phyloP scores from a whole-genome alignment of 2,888 invertebrate species.

The Liodrosophila aerea region DNA sequence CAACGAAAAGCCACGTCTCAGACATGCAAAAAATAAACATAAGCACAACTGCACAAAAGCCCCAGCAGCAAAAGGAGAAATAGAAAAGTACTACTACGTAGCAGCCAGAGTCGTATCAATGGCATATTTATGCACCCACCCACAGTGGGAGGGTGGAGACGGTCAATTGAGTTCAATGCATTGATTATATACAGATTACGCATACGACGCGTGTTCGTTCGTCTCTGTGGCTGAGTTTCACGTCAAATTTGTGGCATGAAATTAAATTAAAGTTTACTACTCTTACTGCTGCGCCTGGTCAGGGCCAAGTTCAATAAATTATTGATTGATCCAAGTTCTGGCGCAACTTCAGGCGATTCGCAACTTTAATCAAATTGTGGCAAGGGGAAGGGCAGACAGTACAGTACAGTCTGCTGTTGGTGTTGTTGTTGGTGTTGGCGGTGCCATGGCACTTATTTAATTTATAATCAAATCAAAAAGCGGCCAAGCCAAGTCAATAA shows the following conservation, averaged over 20 bases:
- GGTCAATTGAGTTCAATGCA: slow-evolving; percentile 55
- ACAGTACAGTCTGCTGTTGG: slow-evolving; percentile 31
- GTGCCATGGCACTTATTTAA: slow-evolving; percentile 64
- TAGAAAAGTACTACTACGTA: neutral
- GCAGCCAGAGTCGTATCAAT: slow-evolving; percentile 34
- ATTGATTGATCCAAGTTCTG: slow-evolving; percentile 33
- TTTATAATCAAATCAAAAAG: slow-evolving; percentile 73
- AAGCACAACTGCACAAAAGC: slow-evolving; percentile 1
- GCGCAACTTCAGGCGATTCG: slow-evolving; percentile 6
- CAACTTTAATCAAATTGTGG: slow-evolving; percentile 52
- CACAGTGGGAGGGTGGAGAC: slow-evolving; percentile 8
- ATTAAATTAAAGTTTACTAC: slow-evolving; percentile 18
- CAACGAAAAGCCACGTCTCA: slow-evolving; percentile 40
- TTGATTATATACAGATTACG: slow-evolving; percentile 53
- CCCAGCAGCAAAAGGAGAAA: neutral
- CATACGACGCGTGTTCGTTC: slow-evolving; percentile 32
- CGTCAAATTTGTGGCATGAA: neutral
- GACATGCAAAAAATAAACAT: slow-evolving; percentile 52
- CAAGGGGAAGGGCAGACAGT: neutral
- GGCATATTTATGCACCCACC: slow-evolving; percentile 51
- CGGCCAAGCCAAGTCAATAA: slow-evolving; percentile 66
- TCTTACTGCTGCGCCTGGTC: slow-evolving; percentile 1
- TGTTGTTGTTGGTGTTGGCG: slow-evolving; percentile 27
- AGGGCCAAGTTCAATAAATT: slow-evolving; percentile 63
- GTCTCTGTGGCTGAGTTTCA: neutral